Evolutionary conservation across 2,888 invertebrate species (phyloP).

Genomic region (Drosophila stalkeri): DNA sequence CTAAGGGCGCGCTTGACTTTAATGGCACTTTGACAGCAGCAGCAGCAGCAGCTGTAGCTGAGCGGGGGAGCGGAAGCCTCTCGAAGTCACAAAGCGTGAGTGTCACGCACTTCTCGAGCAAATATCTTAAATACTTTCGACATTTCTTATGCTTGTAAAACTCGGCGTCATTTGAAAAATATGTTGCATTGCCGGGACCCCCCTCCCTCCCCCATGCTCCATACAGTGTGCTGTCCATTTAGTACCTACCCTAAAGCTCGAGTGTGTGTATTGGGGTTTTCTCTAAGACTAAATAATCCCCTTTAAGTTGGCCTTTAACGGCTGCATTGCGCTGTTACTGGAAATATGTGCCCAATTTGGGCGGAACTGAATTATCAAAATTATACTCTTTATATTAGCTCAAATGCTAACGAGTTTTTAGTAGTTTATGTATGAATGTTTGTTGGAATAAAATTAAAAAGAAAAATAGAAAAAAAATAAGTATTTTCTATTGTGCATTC

Average conservation of each 20-base stretch:
- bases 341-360: not conserved
- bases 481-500: not conserved
- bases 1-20: constrained; percentile 38
- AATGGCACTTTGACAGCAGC: constrained; percentile 39
- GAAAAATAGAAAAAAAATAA: too few relatives aligned
- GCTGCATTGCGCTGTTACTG: not conserved
- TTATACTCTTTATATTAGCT: not conserved
- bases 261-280: not conserved
- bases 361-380: not conserved
- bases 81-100: not conserved
- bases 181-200: constrained; percentile 9
- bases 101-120: constrained; percentile 36
- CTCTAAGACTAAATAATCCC: constrained; percentile 8
- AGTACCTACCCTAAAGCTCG: not conserved
- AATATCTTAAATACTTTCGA: constrained; percentile 57
- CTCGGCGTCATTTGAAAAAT: constrained; percentile 24
- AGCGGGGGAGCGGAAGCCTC: not conserved
- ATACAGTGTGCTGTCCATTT: not conserved
- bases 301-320: constrained; percentile 1
- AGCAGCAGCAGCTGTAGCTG: not conserved
- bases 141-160: constrained; percentile 31
- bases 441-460: too few relatives aligned
- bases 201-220: not conserved
- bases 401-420: not conserved
- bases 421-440: not conserved